A percentile compares a stretch with the other conserved stretches of the same genome.
These are phyloP conservation scores for Crotophaga sulcirostris DNA, from an alignment of 2,113 vertebrate genomes.

Conservation along the genomic window DNA sequence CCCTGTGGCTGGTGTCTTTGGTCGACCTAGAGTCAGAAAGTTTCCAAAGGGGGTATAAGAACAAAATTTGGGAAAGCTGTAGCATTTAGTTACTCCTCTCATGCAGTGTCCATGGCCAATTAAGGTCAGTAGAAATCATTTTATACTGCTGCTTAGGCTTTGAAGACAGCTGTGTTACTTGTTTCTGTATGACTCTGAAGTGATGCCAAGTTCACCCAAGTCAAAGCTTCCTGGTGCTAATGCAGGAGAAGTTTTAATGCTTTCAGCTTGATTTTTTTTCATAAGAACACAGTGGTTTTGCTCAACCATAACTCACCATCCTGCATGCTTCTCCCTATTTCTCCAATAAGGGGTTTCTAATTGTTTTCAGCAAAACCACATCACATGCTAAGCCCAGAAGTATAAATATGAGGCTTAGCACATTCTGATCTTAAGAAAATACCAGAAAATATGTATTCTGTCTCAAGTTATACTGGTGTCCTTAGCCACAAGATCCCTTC, in stretches of 20 bases:
- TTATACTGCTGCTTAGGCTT: neutral
- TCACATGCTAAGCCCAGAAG: neutral
- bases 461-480: neutral
- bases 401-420: neutral
- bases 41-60: neutral
- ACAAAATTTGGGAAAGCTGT: neutral
- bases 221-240: neutral
- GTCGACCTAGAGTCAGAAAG: neutral
- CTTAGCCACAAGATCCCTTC: neutral
- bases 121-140: neutral
- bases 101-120: neutral
- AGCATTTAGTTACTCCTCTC: neutral
- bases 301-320: neutral
- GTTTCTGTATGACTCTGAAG: neutral
- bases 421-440: neutral
- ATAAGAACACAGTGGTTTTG: neutral
- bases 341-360: neutral
- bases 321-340: neutral
- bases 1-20: neutral
- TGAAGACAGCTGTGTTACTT: neutral
- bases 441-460: neutral
- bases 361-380: neutral
- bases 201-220: neutral
- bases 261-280: neutral
- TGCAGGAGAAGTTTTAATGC: neutral